Evolutionary conservation across 2,888 invertebrate species (phyloP).

Genomic region (Epinotia bilunana): DNA sequence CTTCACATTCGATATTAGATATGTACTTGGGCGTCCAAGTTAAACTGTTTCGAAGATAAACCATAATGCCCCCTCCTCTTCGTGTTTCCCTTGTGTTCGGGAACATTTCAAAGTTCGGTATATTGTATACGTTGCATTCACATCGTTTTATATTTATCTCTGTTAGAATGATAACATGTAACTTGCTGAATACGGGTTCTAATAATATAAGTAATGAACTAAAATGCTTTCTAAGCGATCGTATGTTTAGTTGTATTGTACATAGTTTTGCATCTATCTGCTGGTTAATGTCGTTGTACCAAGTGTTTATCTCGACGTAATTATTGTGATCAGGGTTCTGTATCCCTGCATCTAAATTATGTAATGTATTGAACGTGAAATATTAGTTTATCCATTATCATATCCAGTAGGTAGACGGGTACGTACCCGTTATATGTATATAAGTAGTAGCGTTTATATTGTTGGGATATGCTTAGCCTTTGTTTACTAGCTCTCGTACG

Average conservation of each 20-base stretch:
- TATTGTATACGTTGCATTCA: background rate
- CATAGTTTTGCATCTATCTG: conserved; percentile 5
- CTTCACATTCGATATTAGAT: conserved; percentile 1
- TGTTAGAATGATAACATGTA: conserved; percentile 4
- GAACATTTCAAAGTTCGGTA: background rate
- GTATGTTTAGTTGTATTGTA: background rate
- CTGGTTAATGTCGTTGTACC: background rate
- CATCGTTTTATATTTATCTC: conserved; percentile 5
- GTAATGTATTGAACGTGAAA: conserved; percentile 1
- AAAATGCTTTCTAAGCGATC: conserved; percentile 2
- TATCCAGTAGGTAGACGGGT: too few relatives aligned
- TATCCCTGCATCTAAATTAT: background rate
- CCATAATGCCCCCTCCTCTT: background rate
- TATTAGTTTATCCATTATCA: background rate
- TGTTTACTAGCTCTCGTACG: background rate
- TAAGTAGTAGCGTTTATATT: background rate
- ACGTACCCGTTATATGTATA: background rate
- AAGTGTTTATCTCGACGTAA: background rate
- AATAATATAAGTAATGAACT: conserved; percentile 3
- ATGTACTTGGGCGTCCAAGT: background rate
- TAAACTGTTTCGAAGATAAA: background rate
- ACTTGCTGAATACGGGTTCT: background rate
- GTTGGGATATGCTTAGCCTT: background rate
- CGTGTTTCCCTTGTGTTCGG: conserved; percentile 2
- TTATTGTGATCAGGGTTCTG: background rate